phyloP scores from a whole-genome alignment of 2,113 vertebrate species.

The Hemicordylus capensis region DNA sequence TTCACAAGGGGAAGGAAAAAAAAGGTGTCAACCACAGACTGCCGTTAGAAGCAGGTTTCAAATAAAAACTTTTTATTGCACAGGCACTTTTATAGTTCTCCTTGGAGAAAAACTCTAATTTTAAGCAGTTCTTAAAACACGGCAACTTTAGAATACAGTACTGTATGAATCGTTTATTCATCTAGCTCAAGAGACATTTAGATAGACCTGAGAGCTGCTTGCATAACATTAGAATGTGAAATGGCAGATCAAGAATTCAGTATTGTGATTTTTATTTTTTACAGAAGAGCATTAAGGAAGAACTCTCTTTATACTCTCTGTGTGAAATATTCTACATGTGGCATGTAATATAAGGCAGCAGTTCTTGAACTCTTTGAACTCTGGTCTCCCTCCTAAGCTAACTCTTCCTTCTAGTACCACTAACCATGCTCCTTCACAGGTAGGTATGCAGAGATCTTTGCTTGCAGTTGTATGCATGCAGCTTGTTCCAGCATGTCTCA shows the following conservation, averaged over 20 bases:
- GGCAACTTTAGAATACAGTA: background rate
- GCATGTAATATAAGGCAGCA: background rate
- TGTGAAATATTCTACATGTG: too few relatives aligned
- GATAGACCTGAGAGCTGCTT: too few relatives aligned
- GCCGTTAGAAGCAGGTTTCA: background rate
- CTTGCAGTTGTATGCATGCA: background rate
- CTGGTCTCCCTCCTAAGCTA: background rate
- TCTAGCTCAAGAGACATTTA: background rate
- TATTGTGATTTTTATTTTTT: too few relatives aligned
- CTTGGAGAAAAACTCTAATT: background rate
- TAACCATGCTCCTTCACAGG: background rate
- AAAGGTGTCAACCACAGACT: background rate
- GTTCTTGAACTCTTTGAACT: background rate
- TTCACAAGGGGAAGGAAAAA: slow-evolving; percentile 48
- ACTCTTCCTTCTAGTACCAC: background rate
- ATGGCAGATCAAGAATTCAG: background rate
- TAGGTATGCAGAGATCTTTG: background rate
- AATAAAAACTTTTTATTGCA: background rate
- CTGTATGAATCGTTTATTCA: background rate
- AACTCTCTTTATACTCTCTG: too few relatives aligned
- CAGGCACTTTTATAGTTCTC: background rate
- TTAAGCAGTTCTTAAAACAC: background rate
- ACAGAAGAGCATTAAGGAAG: too few relatives aligned
- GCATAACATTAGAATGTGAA: background rate
- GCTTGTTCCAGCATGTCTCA: too few relatives aligned